Evolutionary conservation across 2,888 invertebrate species (phyloP).

Genomic region (Drosophila recens): DNA sequence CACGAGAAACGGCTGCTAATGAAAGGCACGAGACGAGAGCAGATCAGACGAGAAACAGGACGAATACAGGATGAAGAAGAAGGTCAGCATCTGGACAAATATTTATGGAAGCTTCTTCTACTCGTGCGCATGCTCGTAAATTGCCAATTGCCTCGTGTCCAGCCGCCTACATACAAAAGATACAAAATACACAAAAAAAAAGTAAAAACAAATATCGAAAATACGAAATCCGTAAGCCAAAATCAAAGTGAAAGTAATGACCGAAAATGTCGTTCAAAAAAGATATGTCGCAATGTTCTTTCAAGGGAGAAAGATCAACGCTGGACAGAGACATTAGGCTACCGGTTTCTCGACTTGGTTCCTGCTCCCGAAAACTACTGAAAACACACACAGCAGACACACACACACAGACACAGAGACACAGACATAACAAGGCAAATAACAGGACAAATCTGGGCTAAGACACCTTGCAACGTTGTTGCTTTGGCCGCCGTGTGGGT

Average conservation of each 20-base stretch:
- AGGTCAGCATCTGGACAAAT: slow-evolving; percentile 73
- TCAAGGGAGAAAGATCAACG: slow-evolving; percentile 25
- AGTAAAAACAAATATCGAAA: slow-evolving; percentile 9
- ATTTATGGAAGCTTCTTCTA: slow-evolving; percentile 72
- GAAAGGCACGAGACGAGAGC: slow-evolving; percentile 63
- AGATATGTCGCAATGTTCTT: slow-evolving; percentile 19
- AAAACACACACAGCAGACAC: slow-evolving; percentile 5
- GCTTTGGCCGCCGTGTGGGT: slow-evolving; percentile 62
- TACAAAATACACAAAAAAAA: slow-evolving; percentile 14
- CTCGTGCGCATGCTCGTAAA: slow-evolving; percentile 55
- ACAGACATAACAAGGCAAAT: slow-evolving; percentile 38
- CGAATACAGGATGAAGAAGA: background rate
- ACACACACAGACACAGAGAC: background rate
- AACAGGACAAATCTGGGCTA: slow-evolving; percentile 80
- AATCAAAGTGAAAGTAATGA: slow-evolving; percentile 80
- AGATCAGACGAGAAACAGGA: background rate
- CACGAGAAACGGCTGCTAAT: slow-evolving; percentile 69
- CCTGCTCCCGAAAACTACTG: slow-evolving; percentile 18
- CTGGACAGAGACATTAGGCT: slow-evolving; percentile 77
- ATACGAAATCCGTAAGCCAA: slow-evolving; percentile 38
- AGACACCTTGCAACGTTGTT: slow-evolving; percentile 71
- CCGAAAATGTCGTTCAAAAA: slow-evolving; percentile 41
- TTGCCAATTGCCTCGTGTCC: slow-evolving; percentile 48
- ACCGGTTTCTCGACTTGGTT: slow-evolving; percentile 52
- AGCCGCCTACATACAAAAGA: slow-evolving; percentile 23